Evolutionary conservation across 2,888 invertebrate genomes (phyloP).

Genomic region (Hypselothyrea guttata): DNA sequence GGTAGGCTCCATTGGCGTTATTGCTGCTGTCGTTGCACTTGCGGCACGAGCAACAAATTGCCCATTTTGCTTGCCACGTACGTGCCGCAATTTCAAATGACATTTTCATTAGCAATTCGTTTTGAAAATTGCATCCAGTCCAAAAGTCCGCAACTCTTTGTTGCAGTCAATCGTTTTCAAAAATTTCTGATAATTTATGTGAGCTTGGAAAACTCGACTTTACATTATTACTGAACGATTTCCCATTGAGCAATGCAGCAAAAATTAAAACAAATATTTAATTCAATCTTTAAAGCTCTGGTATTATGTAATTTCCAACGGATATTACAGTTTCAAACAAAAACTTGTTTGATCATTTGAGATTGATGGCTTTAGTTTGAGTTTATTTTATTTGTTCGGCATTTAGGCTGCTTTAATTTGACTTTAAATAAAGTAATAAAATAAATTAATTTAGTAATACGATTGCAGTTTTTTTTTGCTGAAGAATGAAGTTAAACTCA

Average conservation of each 20-base stretch:
- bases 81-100: slow-evolving; percentile 75
- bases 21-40: slow-evolving; percentile 28
- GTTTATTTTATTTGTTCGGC: too few relatives aligned
- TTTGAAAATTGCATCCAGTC: slow-evolving; percentile 70
- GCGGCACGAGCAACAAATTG: slow-evolving; percentile 75
- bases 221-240: slow-evolving; percentile 38
- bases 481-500: too few relatives aligned
- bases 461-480: too few relatives aligned
- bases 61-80: slow-evolving; percentile 71
- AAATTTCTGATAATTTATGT: slow-evolving; percentile 55
- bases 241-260: slow-evolving; percentile 41
- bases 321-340: too few relatives aligned
- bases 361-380: too few relatives aligned
- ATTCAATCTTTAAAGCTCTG: too few relatives aligned
- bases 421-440: too few relatives aligned
- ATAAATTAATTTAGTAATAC: too few relatives aligned
- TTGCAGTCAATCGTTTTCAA: slow-evolving; percentile 58
- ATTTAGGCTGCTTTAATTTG: too few relatives aligned
- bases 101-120: slow-evolving; percentile 79
- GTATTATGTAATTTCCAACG: too few relatives aligned
- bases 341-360: too few relatives aligned
- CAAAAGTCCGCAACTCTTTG: slow-evolving; percentile 57
- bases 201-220: slow-evolving; percentile 29
- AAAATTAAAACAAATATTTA: not conserved
- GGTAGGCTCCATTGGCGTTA: too few relatives aligned